Conservation (phyloP, 2,797 vertebrate species). For the Helicolenus hilgendorfi region DNA sequence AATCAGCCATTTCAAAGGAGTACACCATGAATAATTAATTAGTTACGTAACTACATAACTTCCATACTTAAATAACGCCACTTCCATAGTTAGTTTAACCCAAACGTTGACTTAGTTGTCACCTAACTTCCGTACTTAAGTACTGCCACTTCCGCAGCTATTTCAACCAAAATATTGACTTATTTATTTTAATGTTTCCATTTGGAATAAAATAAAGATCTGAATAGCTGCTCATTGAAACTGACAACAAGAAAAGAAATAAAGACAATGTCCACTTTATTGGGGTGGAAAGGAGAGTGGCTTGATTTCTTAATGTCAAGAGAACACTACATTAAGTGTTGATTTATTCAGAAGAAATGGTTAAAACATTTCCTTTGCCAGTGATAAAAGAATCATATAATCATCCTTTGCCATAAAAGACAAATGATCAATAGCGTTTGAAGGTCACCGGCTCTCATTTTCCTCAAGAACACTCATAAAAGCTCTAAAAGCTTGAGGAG, state of each 20-base stretch:
- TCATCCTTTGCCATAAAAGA: no score
- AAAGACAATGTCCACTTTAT: background rate
- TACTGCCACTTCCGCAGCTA: no score
- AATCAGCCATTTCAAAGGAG: background rate
- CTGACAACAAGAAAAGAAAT: background rate
- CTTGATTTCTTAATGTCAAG: background rate
- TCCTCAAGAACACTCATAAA: background rate
- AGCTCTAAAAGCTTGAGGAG: background rate
- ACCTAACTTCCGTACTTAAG: no score
- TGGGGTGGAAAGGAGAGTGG: background rate
- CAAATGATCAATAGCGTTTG: background rate
- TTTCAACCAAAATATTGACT: no score
- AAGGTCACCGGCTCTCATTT: background rate
- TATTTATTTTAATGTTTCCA: background rate
- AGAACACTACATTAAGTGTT: background rate
- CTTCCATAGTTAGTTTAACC: background rate
- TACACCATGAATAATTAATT: background rate
- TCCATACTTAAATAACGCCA: background rate
- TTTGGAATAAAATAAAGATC: background rate
- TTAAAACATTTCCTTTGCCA: background rate
- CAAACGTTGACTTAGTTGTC: no score
- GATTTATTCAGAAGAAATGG: background rate
- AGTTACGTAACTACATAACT: background rate
- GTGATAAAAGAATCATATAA: background rate
- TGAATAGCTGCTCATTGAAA: background rate